Base-by-base conservation (phyloP, 2,888 invertebrate genomes). In the Amphimallon solstitiale region DNA sequence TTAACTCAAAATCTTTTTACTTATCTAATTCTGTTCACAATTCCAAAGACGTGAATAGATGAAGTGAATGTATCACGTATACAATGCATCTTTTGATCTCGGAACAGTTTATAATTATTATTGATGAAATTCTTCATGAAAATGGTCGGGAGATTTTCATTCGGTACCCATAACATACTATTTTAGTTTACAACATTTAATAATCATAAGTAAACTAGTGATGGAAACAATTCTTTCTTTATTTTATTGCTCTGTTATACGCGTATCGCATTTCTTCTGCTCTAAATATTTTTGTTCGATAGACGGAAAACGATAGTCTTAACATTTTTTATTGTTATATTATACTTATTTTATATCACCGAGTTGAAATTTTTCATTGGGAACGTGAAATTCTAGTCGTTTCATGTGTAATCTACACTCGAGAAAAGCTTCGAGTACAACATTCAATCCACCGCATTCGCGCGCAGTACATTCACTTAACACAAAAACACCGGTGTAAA, bases 401-500 rank as follows among this genome's bases (percentile, higher is more conserved):
- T 56, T 56, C 56, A 29, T 43, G 14, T 56, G 56, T 56, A 56
- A 56, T 56, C 43, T 15, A 56, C 40, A 56, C 56, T 29, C 56
- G 40, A 56, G 56, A 29, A 56, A 56, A 56, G 56, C 40, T 40
- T 23, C 56, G 15, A 40, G n/a, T 56, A 56, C 23, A 56, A 56
- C 56, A 56, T 56, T 56, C 56, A 43, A 56, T 56, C 56, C 43
- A 15, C 40, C 56, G 56, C 29, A 43, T 40, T 43, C 56, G 40
- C 54, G 54, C 56, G 40, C 40, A 40, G 56, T 56, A 56, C 56
- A 56, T 56, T 56, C 56, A 56, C 56, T 56, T 56, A 56, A 29
- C 43, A 56, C 56, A 56, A 56, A 54, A 56, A 56, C 56, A 40
- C 56, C 56, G 56, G 56, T 56, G 56, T 56, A 56, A 56, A 56